A percentile compares a stretch with the other conserved stretches of the same genome.
phyloP scores from a whole-genome alignment of 2,888 invertebrate species.

The Agriotes lineatus region DNA sequence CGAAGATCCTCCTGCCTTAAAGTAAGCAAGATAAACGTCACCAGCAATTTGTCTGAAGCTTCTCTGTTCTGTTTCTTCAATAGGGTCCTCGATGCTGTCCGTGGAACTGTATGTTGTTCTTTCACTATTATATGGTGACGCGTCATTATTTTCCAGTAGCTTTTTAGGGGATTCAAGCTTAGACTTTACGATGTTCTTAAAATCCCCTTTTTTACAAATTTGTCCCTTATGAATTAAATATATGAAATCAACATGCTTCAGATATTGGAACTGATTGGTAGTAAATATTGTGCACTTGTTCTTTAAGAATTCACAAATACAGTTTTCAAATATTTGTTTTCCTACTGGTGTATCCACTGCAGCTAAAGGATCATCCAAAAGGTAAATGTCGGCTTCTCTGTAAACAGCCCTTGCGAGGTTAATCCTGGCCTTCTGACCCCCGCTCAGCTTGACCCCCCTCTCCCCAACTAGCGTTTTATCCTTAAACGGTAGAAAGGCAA shows the following conservation, averaged over 20 bases:
- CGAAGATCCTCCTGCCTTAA: too few relatives aligned
- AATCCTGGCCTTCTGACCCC: slow-evolving; percentile 87
- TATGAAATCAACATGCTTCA: slow-evolving; percentile 69
- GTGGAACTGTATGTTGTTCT: too few relatives aligned
- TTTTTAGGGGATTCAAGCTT: slow-evolving; percentile 78
- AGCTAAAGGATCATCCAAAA: slow-evolving; percentile 87
- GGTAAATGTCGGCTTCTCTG: slow-evolving; percentile 81
- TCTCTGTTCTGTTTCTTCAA: too few relatives aligned
- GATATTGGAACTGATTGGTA: slow-evolving; percentile 75
- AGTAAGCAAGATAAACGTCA: too few relatives aligned
- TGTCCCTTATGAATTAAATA: slow-evolving; percentile 69
- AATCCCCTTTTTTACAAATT: slow-evolving; percentile 73
- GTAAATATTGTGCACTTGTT: slow-evolving; percentile 81
- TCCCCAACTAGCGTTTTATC: slow-evolving; percentile 85
- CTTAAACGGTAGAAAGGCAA: slow-evolving; percentile 78
- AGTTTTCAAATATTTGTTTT: slow-evolving; percentile 85
- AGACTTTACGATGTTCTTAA: slow-evolving; percentile 75
- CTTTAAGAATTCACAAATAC: slow-evolving; percentile 72
- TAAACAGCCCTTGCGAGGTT: slow-evolving; percentile 87
- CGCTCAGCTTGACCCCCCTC: slow-evolving; percentile 77
- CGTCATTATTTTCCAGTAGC: slow-evolving; percentile 53
- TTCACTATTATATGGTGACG: slow-evolving; percentile 62
- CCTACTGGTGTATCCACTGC: slow-evolving; percentile 91
- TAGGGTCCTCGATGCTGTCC: too few relatives aligned
- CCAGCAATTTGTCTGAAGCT: too few relatives aligned